Percentiles rank a stretch among this genome's conserved stretches.
Evolutionary conservation across 2,888 invertebrate species (phyloP).

Genomic region (Protodeltote pygarga): DNA sequence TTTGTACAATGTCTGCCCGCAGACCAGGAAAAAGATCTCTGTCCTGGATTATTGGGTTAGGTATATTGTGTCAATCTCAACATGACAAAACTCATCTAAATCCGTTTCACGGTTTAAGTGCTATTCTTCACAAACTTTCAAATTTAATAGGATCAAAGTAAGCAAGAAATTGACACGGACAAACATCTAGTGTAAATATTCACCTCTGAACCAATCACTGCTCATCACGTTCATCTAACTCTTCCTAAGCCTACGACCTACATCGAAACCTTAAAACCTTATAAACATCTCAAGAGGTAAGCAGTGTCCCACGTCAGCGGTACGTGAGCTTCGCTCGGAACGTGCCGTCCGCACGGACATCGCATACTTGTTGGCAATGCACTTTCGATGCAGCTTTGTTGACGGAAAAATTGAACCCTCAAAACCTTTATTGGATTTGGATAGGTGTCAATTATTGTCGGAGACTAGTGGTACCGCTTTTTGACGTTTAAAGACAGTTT

Average conservation of each 20-base stretch:
- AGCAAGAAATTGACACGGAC: neutral
- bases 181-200: neutral
- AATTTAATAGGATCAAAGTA: too few species aligned
- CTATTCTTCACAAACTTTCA: too few species aligned
- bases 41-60: too few species aligned
- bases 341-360: conserved; percentile 45
- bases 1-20: too few species aligned
- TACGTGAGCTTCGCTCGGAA: conserved; percentile 47
- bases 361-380: conserved; percentile 47
- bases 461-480: neutral
- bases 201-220: neutral
- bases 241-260: conserved; percentile 26
- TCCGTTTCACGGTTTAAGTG: too few species aligned
- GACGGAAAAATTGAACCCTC: conserved; percentile 39
- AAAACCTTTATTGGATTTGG: conserved; percentile 15
- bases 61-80: too few species aligned
- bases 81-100: too few species aligned
- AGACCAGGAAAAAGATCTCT: too few species aligned
- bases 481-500: too few species aligned
- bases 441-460: conserved; percentile 31
- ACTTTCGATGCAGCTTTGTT: conserved; percentile 44
- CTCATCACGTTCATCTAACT: conserved; percentile 1
- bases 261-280: conserved; percentile 30
- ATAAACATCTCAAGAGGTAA: conserved; percentile 46
- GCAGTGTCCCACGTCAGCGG: conserved; percentile 43